Conservation (phyloP, 2,113 vertebrate species). For the Gavialis gangeticus region DNA sequence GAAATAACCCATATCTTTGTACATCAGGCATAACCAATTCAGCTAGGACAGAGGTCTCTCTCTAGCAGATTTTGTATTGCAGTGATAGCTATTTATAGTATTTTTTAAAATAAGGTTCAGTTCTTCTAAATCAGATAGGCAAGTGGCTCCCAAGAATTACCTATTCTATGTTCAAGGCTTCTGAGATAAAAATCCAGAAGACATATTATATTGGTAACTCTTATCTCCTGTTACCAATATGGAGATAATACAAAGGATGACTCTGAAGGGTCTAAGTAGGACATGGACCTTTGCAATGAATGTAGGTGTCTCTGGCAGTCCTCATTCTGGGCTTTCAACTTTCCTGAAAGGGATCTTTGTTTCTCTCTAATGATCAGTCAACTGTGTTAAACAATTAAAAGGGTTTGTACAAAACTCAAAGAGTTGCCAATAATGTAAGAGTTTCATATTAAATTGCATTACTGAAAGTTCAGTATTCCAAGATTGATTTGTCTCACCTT, state of each 20-base stretch:
- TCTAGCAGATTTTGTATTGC: background rate
- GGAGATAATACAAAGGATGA: background rate
- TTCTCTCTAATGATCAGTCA: background rate
- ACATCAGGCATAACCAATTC: background rate
- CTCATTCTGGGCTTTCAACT: background rate
- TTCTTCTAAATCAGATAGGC: rapidly evolving
- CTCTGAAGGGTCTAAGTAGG: background rate
- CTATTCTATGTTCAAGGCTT: background rate
- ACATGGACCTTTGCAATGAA: background rate
- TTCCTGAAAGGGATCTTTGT: background rate
- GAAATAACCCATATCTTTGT: background rate
- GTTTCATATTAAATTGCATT: constrained; percentile 13
- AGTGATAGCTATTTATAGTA: background rate
- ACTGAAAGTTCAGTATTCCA: background rate
- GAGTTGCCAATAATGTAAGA: constrained; percentile 59
- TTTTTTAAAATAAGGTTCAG: background rate
- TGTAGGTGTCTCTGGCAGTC: background rate
- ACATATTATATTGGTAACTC: background rate
- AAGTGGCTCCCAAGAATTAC: background rate
- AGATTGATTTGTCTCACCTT: constrained; percentile 47
- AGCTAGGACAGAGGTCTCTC: background rate
- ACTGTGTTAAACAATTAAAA: constrained; percentile 47
- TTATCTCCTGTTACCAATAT: background rate
- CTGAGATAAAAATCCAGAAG: background rate
- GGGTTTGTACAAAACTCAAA: background rate